These are phyloP conservation scores for Mactra quadrangularis DNA, from an alignment of 1,140 invertebrate genomes.

Conservation along the genomic window DNA sequence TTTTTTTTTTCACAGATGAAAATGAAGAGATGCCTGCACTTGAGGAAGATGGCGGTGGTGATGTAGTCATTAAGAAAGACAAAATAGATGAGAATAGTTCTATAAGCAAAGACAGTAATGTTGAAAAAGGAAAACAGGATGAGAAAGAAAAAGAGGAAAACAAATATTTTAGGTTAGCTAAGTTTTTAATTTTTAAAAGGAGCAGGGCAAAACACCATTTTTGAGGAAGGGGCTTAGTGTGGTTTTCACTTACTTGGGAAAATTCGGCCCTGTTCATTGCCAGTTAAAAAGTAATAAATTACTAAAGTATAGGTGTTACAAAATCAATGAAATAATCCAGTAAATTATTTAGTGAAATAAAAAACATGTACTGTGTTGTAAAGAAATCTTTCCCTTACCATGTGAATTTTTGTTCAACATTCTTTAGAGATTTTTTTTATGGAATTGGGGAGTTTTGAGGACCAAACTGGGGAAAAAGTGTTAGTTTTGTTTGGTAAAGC, in stretches of 20 bases:
- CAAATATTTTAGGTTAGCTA: constrained; percentile 27
- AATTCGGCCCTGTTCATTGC: not conserved
- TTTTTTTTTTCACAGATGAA: too few species aligned
- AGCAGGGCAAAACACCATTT: constrained; percentile 17
- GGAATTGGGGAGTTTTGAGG: too few species aligned
- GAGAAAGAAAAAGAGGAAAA: constrained; percentile 60
- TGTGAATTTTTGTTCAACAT: not conserved
- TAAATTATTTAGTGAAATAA: too few species aligned
- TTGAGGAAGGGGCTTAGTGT: not conserved
- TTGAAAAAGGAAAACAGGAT: constrained; percentile 19
- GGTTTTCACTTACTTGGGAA: not conserved
- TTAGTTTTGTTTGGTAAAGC: too few species aligned
- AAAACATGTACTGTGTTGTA: not conserved
- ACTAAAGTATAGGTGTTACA: too few species aligned
- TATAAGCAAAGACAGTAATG: constrained; percentile 2
- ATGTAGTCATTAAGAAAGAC: constrained; percentile 21
- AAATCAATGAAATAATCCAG: too few species aligned
- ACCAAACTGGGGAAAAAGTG: too few species aligned
- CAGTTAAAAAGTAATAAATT: not conserved
- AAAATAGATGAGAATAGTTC: constrained; percentile 28
- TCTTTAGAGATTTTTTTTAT: too few species aligned
- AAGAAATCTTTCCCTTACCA: not conserved
- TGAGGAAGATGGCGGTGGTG: constrained; percentile 31
- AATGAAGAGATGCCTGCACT: constrained; percentile 34
- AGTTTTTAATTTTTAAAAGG: not conserved